Evolutionary conservation across 37 sponge, comb jelly and placozoan species (phyloP).

Genomic region (Lycopodina hypogea): DNA sequence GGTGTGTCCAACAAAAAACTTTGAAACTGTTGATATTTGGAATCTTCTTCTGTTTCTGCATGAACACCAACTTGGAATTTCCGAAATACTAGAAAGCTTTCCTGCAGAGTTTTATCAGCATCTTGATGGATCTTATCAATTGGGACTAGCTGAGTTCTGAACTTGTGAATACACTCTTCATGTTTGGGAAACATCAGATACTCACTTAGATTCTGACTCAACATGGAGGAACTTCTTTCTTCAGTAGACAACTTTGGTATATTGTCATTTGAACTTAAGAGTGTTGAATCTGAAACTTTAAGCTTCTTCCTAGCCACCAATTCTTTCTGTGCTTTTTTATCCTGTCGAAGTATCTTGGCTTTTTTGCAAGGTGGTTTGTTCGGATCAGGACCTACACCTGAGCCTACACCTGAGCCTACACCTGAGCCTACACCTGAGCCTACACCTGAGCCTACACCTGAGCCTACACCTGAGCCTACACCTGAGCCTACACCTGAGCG

Average conservation of each 20-base stretch:
- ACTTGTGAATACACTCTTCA: conserved; percentile 41
- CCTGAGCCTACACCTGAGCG: not conserved
- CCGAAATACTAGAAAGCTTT: conserved; percentile 55
- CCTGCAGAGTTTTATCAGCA: conserved; percentile 17
- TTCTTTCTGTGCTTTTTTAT: conserved; percentile 26
- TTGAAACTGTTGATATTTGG: conserved; percentile 28
- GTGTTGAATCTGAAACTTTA: not conserved
- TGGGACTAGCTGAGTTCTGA: conserved; percentile 35
- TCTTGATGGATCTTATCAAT: not conserved
- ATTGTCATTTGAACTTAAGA: not conserved
- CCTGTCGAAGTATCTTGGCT: conserved; percentile 47
- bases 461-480: not conserved
- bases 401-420: conserved; percentile 20
- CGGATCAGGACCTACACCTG: conserved; percentile 63
- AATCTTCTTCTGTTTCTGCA: conserved; percentile 42
- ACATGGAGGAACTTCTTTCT: not conserved
- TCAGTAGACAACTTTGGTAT: too few relatives aligned
- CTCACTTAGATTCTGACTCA: conserved; percentile 18
- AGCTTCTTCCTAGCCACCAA: not conserved
- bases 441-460: not conserved
- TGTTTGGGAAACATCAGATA: conserved; percentile 28
- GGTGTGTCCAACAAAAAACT: conserved; percentile 43
- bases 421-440: not conserved
- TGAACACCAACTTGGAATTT: conserved; percentile 64
- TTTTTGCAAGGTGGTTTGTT: conserved; percentile 56